A percentile compares a stretch with the other conserved stretches of the same genome.
These are phyloP conservation scores for Ascaphus truei DNA, from an alignment of 2,113 vertebrate genomes.

Conservation along the genomic window DNA sequence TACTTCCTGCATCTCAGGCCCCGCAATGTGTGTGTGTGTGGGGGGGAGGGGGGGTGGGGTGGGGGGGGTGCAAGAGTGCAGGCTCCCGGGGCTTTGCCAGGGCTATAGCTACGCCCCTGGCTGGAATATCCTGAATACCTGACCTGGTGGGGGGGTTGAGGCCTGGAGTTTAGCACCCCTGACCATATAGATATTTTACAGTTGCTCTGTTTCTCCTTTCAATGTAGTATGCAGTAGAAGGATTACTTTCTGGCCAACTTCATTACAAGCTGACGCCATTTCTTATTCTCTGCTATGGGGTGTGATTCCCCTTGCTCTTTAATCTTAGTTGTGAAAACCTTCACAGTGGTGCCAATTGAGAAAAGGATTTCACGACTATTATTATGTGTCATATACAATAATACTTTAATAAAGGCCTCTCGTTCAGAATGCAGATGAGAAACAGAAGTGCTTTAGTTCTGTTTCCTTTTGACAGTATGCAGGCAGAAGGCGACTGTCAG, in stretches of 20 bases:
- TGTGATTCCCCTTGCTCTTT: constrained; percentile 8
- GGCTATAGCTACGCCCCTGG: too few relatives aligned
- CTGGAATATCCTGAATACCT: too few relatives aligned
- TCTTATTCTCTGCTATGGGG: constrained; percentile 18
- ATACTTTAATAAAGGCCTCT: constrained; percentile 10
- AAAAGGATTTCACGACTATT: constrained; percentile 9
- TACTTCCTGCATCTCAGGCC: too few relatives aligned
- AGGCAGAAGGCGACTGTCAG: background rate
- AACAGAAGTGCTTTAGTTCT: too few relatives aligned
- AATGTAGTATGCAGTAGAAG: background rate
- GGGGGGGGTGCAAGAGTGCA: too few relatives aligned
- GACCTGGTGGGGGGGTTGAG: too few relatives aligned
- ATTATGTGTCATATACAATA: background rate
- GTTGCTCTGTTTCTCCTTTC: background rate
- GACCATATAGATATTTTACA: constrained; percentile 5
- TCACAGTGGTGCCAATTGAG: constrained; percentile 13
- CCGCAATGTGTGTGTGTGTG: too few relatives aligned
- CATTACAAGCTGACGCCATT: background rate
- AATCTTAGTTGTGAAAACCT: constrained; percentile 26
- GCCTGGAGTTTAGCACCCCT: constrained; percentile 11
- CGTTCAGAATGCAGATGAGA: background rate
- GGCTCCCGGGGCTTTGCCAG: too few relatives aligned
- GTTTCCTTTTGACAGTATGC: background rate
- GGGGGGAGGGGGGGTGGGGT: too few relatives aligned
- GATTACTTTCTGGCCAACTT: background rate